These are phyloP conservation scores for Drosophila murphyi DNA, from an alignment of 1,140 invertebrate species.

Conservation along the genomic window DNA sequence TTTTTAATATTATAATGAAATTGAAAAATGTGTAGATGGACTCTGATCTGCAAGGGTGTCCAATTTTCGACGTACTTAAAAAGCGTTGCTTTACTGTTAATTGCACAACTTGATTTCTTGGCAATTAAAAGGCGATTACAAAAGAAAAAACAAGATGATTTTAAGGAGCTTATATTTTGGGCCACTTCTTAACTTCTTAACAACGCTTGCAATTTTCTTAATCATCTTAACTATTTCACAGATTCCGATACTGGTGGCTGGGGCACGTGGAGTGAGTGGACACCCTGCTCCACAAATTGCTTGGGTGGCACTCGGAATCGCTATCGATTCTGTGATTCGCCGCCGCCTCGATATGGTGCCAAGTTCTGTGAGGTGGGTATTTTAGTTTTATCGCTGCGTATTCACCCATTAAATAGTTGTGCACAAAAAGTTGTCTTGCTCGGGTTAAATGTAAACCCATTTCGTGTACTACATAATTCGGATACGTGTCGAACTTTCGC, in stretches of 20 bases:
- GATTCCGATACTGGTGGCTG: conserved; percentile 91
- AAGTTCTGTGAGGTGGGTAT: conserved; percentile 92
- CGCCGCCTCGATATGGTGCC: conserved; percentile 92
- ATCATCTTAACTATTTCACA: conserved; percentile 67
- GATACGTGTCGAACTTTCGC: conserved; percentile 45
- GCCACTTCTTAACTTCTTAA: conserved; percentile 10
- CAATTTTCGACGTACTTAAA: too few relatives aligned
- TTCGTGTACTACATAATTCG: conserved; percentile 28
- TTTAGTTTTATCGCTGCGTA: conserved; percentile 5
- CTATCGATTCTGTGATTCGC: conserved; percentile 93
- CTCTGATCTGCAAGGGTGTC: too few relatives aligned
- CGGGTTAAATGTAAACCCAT: conserved; percentile 8
- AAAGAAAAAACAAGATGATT: conserved; percentile 1
- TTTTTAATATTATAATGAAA: too few relatives aligned
- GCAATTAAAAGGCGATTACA: too few relatives aligned
- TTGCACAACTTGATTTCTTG: too few relatives aligned
- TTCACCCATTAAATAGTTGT: conserved; percentile 20
- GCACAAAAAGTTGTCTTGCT: conserved; percentile 16
- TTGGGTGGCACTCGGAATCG: conserved; percentile 90
- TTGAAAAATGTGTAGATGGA: too few relatives aligned
- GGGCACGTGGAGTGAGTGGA: conserved; percentile 93
- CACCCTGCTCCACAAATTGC: conserved; percentile 91
- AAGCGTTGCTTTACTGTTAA: too few relatives aligned
- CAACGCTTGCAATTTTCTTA: conserved; percentile 3
- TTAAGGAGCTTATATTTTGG: conserved; percentile 14